phyloP scores from a whole-genome alignment of 2,888 invertebrate genomes.

The Orgyia antiqua region DNA sequence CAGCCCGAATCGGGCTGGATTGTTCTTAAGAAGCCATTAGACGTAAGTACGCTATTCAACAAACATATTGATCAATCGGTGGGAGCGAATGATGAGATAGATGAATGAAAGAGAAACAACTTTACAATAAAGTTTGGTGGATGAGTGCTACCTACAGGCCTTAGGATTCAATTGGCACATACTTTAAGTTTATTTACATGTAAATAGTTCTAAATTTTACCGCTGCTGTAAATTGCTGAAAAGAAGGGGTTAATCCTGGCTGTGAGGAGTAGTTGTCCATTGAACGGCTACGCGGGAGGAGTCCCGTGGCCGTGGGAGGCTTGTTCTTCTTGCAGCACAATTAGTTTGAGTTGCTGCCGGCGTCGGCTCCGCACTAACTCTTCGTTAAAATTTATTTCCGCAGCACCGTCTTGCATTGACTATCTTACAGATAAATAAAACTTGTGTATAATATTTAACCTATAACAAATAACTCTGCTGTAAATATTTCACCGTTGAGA shows the following conservation, averaged over 20 bases:
- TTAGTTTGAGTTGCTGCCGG: slow-evolving; percentile 84
- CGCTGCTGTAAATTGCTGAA: slow-evolving; percentile 76
- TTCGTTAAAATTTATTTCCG: slow-evolving; percentile 76
- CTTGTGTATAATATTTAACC: slow-evolving; percentile 72
- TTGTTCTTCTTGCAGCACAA: slow-evolving; percentile 85
- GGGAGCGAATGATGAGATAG: slow-evolving; percentile 55
- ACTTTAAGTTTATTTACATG: slow-evolving; percentile 69
- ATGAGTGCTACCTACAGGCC: slow-evolving; percentile 77
- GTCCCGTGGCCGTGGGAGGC: slow-evolving; percentile 55
- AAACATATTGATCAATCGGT: slow-evolving; percentile 27
- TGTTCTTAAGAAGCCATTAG: slow-evolving; percentile 94
- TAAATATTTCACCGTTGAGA: slow-evolving; percentile 76
- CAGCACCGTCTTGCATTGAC: slow-evolving; percentile 78
- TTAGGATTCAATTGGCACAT: slow-evolving; percentile 78
- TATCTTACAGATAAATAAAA: slow-evolving; percentile 69
- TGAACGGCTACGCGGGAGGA: slow-evolving; percentile 48
- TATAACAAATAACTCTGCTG: slow-evolving; percentile 71
- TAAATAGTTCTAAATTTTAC: slow-evolving; percentile 76
- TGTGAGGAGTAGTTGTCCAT: slow-evolving; percentile 76
- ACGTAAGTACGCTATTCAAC: slow-evolving; percentile 87
- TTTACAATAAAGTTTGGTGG: slow-evolving; percentile 73
- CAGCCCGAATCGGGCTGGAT: slow-evolving; percentile 99
- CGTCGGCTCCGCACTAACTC: slow-evolving; percentile 73
- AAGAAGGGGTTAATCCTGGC: slow-evolving; percentile 72
- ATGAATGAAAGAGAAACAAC: slow-evolving; percentile 72